Percentiles rank a stretch among this genome's conserved stretches.
Evolutionary conservation across 2,888 invertebrate genomes (phyloP).

Genomic region (Acleris literana): DNA sequence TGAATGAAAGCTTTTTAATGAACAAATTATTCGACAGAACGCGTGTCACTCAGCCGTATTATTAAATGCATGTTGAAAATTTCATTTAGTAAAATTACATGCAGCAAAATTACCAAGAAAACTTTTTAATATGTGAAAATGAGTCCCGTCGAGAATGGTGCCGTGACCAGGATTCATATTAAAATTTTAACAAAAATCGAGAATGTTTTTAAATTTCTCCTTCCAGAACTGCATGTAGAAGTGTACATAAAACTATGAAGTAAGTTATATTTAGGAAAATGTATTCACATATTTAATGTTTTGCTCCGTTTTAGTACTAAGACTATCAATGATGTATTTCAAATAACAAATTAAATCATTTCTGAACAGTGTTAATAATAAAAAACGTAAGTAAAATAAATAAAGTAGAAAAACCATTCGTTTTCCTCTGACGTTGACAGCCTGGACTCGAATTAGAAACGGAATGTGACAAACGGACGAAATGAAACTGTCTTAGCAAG

Average conservation of each 20-base stretch:
- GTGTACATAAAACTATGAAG: too few relatives aligned
- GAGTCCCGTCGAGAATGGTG: neutral
- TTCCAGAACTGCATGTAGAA: too few relatives aligned
- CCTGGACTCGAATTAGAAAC: constrained; percentile 18
- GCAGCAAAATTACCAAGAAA: constrained; percentile 3
- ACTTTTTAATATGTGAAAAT: neutral
- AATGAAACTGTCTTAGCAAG: constrained; percentile 29
- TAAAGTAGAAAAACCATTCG: neutral
- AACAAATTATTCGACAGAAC: neutral
- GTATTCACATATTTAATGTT: too few relatives aligned
- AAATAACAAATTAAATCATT: neutral
- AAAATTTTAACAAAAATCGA: constrained; percentile 3
- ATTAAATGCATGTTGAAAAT: neutral
- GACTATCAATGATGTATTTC: neutral
- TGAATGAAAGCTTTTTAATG: too few relatives aligned
- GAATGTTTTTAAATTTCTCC: neutral
- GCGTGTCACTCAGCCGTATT: neutral
- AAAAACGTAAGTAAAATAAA: neutral
- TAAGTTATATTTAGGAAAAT: too few relatives aligned
- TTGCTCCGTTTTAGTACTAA: too few relatives aligned
- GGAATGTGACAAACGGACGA: constrained; percentile 21
- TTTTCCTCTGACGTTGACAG: constrained; percentile 21
- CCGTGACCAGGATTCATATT: constrained; percentile 7
- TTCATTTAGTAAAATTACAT: neutral
- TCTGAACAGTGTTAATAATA: neutral